These are phyloP conservation scores for Rhadina sibilatrix DNA, from an alignment of 2,113 vertebrate species.

Conservation along the genomic window DNA sequence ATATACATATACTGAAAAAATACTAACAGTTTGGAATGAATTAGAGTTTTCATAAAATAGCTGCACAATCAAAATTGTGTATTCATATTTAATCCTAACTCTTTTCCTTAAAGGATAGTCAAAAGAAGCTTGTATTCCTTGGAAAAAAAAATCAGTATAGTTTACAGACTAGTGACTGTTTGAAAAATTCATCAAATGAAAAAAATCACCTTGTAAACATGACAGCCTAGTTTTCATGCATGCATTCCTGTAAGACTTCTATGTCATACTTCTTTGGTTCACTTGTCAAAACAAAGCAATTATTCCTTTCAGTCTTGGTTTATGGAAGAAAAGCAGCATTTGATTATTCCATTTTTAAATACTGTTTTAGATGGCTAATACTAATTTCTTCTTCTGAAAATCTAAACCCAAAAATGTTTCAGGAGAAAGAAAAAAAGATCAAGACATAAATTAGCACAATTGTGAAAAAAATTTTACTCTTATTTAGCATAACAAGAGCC, in stretches of 20 bases:
- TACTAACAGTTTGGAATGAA: not conserved
- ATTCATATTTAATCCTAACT: not conserved
- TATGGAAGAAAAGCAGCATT: not conserved
- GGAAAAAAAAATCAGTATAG: not conserved
- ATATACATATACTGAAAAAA: not conserved
- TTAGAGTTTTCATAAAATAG: not conserved
- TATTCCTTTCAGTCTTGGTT: constrained; percentile 29
- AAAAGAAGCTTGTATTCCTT: not conserved
- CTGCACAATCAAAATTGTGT: not conserved
- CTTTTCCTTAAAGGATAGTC: not conserved
- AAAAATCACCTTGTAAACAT: constrained; percentile 65
- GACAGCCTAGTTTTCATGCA: constrained; percentile 51
- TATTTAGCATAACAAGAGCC: not conserved
- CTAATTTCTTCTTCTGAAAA: not conserved
- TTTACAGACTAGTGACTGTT: constrained; percentile 7
- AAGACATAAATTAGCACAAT: not conserved
- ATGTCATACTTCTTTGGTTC: constrained; percentile 36
- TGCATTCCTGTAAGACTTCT: constrained; percentile 30
- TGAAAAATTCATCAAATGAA: constrained; percentile 45
- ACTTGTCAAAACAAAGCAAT: constrained; percentile 68
- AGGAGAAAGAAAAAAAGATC: not conserved
- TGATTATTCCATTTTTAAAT: not conserved
- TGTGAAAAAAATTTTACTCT: not conserved
- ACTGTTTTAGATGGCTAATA: constrained; percentile 5
- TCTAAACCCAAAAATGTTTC: not conserved